phyloP scores from a whole-genome alignment of 2,888 invertebrate genomes.

The Mythimna vitellina region DNA sequence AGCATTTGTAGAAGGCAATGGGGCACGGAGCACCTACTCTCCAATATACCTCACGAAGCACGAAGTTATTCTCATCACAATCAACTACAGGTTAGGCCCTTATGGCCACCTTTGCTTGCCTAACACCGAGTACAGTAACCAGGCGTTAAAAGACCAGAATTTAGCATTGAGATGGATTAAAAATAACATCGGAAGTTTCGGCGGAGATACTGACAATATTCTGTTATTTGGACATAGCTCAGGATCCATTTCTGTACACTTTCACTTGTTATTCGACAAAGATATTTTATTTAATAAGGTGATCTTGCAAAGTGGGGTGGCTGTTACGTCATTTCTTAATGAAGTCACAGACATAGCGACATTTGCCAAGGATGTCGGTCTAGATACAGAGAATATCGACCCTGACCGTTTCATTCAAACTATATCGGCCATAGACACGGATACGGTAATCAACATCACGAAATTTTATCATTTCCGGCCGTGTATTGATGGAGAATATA shows the following conservation, averaged over 20 bases:
- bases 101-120: constrained; percentile 46
- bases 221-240: constrained; percentile 43
- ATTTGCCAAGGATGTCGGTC: constrained; percentile 30
- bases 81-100: constrained; percentile 52
- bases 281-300: constrained; percentile 37
- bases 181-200: constrained; percentile 43
- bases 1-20: constrained; percentile 15
- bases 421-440: constrained; percentile 9
- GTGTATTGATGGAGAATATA: constrained; percentile 26
- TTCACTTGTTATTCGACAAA: constrained; percentile 16
- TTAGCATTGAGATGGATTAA: constrained; percentile 51
- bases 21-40: background rate
- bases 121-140: constrained; percentile 40
- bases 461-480: constrained; percentile 28
- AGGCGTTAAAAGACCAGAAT: constrained; percentile 50
- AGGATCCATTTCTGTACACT: constrained; percentile 32
- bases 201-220: constrained; percentile 43
- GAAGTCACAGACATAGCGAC: background rate
- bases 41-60: constrained; percentile 33
- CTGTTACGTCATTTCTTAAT: constrained; percentile 1
- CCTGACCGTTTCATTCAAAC: constrained; percentile 24
- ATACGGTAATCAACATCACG: constrained; percentile 28
- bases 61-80: constrained; percentile 35
- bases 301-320: constrained; percentile 50
- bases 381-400: constrained; percentile 21